phyloP scores from a whole-genome alignment of 1,140 invertebrate genomes.

The Agrypnia vestita region DNA sequence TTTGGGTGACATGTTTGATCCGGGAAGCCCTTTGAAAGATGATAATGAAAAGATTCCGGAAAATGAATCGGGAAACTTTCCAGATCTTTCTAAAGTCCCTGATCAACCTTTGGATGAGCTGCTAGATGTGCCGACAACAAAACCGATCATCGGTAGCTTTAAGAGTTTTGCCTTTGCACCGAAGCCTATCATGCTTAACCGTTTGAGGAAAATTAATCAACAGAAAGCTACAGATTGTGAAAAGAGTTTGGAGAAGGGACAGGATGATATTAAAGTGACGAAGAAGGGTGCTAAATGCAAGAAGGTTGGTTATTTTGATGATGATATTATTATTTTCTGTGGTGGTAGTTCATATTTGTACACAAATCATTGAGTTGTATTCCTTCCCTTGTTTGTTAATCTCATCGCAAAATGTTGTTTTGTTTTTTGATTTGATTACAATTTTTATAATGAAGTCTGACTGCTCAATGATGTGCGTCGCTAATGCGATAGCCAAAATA shows the following conservation, averaged over 20 bases:
- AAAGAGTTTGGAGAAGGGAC: too few species aligned
- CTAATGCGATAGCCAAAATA: too few species aligned
- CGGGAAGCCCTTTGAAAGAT: constrained; percentile 62
- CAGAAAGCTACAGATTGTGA: constrained; percentile 16
- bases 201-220: constrained; percentile 56
- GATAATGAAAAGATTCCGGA: background rate
- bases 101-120: constrained; percentile 45
- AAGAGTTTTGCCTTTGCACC: constrained; percentile 71
- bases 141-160: constrained; percentile 62
- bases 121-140: constrained; percentile 15
- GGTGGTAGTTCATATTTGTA: background rate
- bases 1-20: constrained; percentile 72
- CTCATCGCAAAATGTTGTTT: background rate
- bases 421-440: too few species aligned
- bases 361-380: too few species aligned
- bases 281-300: constrained; percentile 14
- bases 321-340: background rate
- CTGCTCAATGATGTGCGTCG: too few species aligned
- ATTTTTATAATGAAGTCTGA: too few species aligned
- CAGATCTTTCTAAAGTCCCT: constrained; percentile 4
- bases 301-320: constrained; percentile 37
- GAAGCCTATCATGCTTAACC: constrained; percentile 71
- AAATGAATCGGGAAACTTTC: background rate
- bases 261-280: background rate
- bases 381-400: background rate